Base-by-base conservation (phyloP, 2,797 vertebrate species). In the Sebastes goodei region DNA sequence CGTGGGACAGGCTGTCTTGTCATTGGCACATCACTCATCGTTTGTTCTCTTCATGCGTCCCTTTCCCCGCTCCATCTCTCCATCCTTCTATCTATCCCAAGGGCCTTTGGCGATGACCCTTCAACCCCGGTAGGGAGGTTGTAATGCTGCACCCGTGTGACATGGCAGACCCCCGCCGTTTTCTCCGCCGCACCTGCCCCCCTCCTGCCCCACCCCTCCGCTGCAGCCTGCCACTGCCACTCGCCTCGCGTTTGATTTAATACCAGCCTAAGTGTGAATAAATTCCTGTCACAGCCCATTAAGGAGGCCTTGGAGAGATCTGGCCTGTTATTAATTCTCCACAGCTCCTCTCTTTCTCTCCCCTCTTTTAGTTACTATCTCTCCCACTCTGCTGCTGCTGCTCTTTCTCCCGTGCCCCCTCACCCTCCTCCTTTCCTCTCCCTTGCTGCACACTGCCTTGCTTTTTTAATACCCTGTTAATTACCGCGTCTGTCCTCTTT, bases 261-360 rank as follows among this genome's bases (percentile, higher is more conserved):
- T 95, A 96, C 94, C 93, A 94, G 95, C 92, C 93, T 95, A 95
- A 96, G 94, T 96, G 94, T 95, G 95, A 96, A 96, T 96, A 96
- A 95, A 96, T 96, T 96, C 95, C 93, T 96, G 95, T 96, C 95
- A 95, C 94, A 96, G 94, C 92, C 94, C 94, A 96, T 96, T 96
- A 96, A 96, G 94, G 93, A 94, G 94, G 94, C 95, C 95, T 96
- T 95, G 95, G 95, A 96, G 95, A 96, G 93, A 96, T 95, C 93
- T 93, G 90, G 89, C 93, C 93, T 94, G 88, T 96, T 96, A 96
- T 96, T 96, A 96, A 96, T 96, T 96, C 95, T 95, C 89, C 93
- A 90, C 90, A 92, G 93, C 91, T 89, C 90, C 92, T 93, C 88
- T 84, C 78, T 89, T 84, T 86, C 82, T 82, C 89, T 88, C 82